A percentile compares a stretch with the other conserved stretches of the same genome.
These are phyloP conservation scores for Pan paniscus DNA, from an alignment of 2,113 vertebrate species.

Conservation along the genomic window DNA sequence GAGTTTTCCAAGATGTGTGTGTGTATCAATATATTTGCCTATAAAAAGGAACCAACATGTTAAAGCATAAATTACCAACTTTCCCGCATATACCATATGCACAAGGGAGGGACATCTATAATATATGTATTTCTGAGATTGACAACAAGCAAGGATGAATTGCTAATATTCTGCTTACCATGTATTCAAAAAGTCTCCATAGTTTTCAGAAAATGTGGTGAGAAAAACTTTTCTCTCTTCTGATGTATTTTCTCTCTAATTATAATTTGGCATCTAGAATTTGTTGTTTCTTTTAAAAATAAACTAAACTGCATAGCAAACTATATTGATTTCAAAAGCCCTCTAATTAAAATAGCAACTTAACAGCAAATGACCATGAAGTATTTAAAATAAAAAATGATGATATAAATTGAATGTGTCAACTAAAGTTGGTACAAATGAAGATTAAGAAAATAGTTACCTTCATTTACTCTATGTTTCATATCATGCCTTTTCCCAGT, in stretches of 20 bases:
- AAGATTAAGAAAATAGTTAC: slow-evolving; percentile 44
- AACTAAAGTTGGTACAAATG: slow-evolving; percentile 25
- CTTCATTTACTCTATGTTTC: slow-evolving; percentile 35
- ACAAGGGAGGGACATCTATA: not conserved
- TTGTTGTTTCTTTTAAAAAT: slow-evolving; percentile 41
- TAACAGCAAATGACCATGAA: slow-evolving; percentile 2
- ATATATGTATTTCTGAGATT: not conserved
- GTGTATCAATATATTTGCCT: slow-evolving; percentile 42
- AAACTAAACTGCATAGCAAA: not conserved
- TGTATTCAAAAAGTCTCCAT: not conserved
- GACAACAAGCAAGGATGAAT: not conserved
- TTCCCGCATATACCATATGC: not conserved
- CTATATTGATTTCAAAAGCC: not conserved
- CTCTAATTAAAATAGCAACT: slow-evolving; percentile 43
- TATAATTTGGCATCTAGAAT: slow-evolving; percentile 42
- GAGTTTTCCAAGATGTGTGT: slow-evolving; percentile 64
- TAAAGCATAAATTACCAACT: slow-evolving; percentile 33
- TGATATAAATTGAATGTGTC: not conserved
- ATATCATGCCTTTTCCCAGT: not conserved
- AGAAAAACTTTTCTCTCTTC: not conserved
- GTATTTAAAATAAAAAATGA: slow-evolving; percentile 63
- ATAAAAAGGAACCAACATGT: slow-evolving; percentile 19
- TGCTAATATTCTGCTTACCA: not conserved
- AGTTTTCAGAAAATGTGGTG: slow-evolving; percentile 14
- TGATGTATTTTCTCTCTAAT: not conserved